These are phyloP conservation scores for Pangasianodon gigas DNA, from an alignment of 2,113 vertebrate genomes.

Conservation along the genomic window DNA sequence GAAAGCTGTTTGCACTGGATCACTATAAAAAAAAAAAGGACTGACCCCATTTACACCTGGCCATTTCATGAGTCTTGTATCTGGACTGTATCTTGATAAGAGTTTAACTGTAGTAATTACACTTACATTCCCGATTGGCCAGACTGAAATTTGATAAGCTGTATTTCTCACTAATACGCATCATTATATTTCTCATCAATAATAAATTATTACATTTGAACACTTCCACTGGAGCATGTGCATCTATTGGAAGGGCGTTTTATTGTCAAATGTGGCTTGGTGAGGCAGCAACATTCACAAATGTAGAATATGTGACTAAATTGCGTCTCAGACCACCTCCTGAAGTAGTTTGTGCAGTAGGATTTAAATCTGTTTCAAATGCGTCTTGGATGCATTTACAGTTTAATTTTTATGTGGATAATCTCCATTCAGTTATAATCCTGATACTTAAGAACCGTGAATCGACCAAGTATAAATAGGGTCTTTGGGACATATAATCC, in stretches of 20 bases:
- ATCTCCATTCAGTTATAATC: neutral
- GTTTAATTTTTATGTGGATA: neutral
- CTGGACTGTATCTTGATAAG: neutral
- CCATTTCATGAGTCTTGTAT: neutral
- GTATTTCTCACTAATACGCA: neutral
- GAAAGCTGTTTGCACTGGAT: neutral
- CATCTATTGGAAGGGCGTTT: neutral
- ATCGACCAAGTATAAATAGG: neutral
- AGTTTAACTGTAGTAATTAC: neutral
- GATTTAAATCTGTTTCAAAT: neutral
- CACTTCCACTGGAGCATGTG: neutral
- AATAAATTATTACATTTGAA: neutral
- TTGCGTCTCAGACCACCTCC: neutral
- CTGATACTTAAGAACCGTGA: neutral
- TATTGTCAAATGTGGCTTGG: neutral
- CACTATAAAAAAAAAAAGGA: neutral
- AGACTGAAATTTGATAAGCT: neutral
- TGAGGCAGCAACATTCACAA: neutral
- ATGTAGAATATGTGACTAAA: neutral
- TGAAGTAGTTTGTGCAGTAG: neutral
- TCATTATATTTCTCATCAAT: no score
- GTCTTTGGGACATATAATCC: neutral
- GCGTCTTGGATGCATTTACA: neutral
- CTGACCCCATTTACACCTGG: neutral
- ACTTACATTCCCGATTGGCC: neutral